phyloP scores from a whole-genome alignment of 2,113 vertebrate species.

The Paralichthys olivaceus region DNA sequence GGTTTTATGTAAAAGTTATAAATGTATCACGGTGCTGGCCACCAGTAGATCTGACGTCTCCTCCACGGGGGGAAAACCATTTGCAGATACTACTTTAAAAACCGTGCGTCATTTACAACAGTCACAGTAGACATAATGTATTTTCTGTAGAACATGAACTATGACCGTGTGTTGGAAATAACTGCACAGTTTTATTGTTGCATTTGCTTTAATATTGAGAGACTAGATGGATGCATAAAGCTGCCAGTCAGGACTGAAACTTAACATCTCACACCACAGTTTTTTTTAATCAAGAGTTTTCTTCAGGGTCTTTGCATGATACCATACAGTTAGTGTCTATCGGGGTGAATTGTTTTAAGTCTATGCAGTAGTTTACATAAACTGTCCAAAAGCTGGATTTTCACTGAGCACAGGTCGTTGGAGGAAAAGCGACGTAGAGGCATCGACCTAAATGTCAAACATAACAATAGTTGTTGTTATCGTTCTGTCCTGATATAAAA shows the following conservation, averaged over 20 bases:
- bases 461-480: background rate
- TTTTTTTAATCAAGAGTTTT: background rate
- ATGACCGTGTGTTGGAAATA: no score
- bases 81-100: conserved; percentile 6
- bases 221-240: no score
- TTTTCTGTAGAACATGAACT: no score
- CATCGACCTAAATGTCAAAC: background rate
- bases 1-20: background rate
- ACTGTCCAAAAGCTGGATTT: no score
- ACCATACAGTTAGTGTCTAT: no score
- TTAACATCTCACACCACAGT: no score
- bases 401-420: background rate
- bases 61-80: conserved; percentile 15
- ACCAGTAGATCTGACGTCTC: background rate
- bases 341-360: no score
- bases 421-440: background rate
- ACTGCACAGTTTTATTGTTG: no score
- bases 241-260: no score
- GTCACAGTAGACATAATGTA: background rate
- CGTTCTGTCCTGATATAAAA: background rate
- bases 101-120: background rate
- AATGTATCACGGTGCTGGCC: no score
- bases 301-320: background rate
- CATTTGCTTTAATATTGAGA: no score
- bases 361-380: no score